A percentile compares a stretch with the other conserved stretches of the same genome.
These are phyloP conservation scores for Phyllostomus discolor DNA, from an alignment of 2,113 vertebrate genomes.

Conservation along the genomic window DNA sequence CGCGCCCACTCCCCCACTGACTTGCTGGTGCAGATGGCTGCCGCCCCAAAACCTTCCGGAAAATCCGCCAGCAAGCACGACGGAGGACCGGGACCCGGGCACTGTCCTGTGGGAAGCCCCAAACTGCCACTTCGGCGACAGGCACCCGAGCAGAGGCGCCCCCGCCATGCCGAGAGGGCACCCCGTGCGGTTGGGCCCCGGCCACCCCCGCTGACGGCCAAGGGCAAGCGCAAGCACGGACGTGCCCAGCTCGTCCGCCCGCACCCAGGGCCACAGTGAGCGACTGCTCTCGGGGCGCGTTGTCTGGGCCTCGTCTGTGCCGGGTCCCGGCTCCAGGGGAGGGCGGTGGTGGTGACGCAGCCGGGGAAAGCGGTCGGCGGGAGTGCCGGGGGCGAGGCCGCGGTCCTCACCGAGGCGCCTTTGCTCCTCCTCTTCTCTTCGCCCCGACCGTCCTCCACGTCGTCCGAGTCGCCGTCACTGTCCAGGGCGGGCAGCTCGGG, in stretches of 20 bases:
- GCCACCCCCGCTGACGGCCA: too few relatives aligned
- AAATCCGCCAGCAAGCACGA: neutral
- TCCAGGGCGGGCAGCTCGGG: constrained; percentile 94
- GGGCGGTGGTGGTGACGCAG: neutral
- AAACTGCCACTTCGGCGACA: rapidly evolving
- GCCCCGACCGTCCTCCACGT: constrained; percentile 88
- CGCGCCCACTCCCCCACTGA: too few relatives aligned
- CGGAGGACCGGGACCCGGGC: rapidly evolving
- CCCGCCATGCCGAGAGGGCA: rapidly evolving
- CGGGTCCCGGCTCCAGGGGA: neutral
- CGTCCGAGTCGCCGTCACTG: constrained; percentile 96
- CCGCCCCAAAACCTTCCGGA: rapidly evolving
- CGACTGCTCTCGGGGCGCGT: neutral
- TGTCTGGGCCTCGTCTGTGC: neutral
- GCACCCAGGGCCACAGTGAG: neutral
- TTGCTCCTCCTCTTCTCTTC: constrained; percentile 90
- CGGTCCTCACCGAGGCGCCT: constrained; percentile 82
- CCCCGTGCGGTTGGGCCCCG: rapidly evolving
- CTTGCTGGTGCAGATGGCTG: neutral
- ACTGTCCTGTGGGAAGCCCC: neutral
- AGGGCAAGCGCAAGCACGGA: neutral
- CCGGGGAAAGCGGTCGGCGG: neutral
- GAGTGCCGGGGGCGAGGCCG: neutral
- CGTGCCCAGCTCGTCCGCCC: neutral
- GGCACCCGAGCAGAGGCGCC: neutral